phyloP scores from a whole-genome alignment of 2,113 vertebrate genomes.

The Mustela nigripes region DNA sequence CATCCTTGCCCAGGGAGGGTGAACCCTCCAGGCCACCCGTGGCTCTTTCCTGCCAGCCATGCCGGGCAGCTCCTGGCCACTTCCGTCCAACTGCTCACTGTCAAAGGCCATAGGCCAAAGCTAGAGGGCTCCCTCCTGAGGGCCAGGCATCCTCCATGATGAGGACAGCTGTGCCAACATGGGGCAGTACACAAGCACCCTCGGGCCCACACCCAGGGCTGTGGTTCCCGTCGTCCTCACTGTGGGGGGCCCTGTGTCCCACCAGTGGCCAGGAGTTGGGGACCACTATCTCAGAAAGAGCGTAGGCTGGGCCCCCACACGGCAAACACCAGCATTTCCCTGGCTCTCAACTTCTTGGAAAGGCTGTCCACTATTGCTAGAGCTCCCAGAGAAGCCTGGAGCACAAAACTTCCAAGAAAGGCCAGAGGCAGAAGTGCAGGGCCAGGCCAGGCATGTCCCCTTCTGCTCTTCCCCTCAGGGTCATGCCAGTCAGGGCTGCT shows the following conservation, averaged over 20 bases:
- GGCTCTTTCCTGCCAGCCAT: neutral
- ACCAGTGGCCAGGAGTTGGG: neutral
- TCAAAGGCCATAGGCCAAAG: neutral
- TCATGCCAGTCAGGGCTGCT: too few species aligned
- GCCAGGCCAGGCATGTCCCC: accelerated
- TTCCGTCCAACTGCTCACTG: neutral
- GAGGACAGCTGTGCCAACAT: slow-evolving; percentile 34
- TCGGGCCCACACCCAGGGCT: slow-evolving; percentile 67
- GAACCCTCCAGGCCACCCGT: neutral
- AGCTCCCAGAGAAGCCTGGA: neutral
- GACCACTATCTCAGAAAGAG: slow-evolving; percentile 11
- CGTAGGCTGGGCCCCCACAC: slow-evolving; percentile 71
- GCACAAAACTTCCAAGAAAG: slow-evolving; percentile 19
- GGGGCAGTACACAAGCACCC: slow-evolving; percentile 69
- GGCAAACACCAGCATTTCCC: slow-evolving; percentile 67
- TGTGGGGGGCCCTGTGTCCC: neutral
- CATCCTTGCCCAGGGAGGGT: neutral
- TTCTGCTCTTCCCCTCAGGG: neutral
- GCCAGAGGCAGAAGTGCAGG: accelerated
- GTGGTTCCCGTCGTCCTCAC: slow-evolving; percentile 23
- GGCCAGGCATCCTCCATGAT: neutral
- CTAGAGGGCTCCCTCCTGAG: neutral
- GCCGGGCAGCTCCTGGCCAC: slow-evolving; percentile 35
- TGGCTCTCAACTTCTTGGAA: slow-evolving; percentile 56
- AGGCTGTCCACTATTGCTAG: slow-evolving; percentile 49